Conservation (phyloP, 2,113 vertebrate species). For the Alligator mississippiensis region DNA sequence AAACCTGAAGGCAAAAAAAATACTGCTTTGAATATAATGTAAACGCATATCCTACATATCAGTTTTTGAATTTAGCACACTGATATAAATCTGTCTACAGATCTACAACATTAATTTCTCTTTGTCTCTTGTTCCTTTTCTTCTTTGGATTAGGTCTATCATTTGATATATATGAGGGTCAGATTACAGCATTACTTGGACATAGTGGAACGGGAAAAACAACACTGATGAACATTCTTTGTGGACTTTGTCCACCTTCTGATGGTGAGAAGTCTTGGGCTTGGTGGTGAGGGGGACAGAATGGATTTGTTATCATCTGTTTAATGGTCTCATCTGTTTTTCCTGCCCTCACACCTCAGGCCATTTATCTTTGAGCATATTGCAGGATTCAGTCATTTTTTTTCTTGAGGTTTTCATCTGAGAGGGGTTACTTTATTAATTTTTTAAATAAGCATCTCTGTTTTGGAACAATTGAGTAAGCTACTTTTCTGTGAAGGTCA, state of each 20-base stretch:
- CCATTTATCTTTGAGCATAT: rapidly evolving
- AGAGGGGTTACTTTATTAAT: rapidly evolving
- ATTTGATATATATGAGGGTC: conserved; percentile 96
- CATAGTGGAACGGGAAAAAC: conserved; percentile 97
- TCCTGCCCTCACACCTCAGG: rapidly evolving
- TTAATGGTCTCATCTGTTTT: not conserved
- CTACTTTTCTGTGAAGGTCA: not conserved
- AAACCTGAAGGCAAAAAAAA: rapidly evolving
- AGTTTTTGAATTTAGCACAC: not conserved
- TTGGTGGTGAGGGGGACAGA: not conserved
- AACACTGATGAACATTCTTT: conserved; percentile 96
- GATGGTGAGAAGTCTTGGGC: conserved; percentile 76
- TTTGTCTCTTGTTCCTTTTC: not conserved
- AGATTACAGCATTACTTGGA: conserved; percentile 96
- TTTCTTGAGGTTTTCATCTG: rapidly evolving
- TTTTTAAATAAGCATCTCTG: no score
- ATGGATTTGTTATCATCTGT: not conserved
- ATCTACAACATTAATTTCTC: rapidly evolving
- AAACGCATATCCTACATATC: not conserved
- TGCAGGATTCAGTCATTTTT: rapidly evolving
- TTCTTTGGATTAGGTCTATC: conserved; percentile 84
- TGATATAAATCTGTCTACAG: rapidly evolving
- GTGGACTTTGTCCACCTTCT: conserved; percentile 90
- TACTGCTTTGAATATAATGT: not conserved
- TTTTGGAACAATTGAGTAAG: rapidly evolving